Evolutionary conservation across 1,140 invertebrate genomes (phyloP).

Genomic region (Leptestheria dahalacensis): DNA sequence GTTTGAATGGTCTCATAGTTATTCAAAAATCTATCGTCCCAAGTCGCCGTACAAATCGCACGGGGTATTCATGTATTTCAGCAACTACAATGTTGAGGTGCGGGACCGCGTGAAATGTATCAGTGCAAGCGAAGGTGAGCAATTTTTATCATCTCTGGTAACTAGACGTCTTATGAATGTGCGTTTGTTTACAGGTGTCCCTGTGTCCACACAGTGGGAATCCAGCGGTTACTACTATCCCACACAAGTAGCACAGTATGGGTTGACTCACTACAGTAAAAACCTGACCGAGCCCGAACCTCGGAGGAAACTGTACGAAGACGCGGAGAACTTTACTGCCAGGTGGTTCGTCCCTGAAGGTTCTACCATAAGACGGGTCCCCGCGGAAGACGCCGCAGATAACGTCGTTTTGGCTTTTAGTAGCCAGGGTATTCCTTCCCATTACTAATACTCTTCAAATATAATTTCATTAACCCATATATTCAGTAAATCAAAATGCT

Average conservation of each 20-base stretch:
- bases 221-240: conserved; percentile 81
- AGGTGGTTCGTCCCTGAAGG: conserved; percentile 37
- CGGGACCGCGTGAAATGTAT: conserved; percentile 91
- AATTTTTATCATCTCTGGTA: conserved; percentile 1
- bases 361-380: conserved; percentile 34
- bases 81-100: conserved; percentile 92
- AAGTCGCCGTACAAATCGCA: conserved; percentile 71
- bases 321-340: conserved; percentile 45
- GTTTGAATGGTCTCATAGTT: conserved; percentile 90
- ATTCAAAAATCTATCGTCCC: conserved; percentile 77
- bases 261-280: conserved; percentile 91
- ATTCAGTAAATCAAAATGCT: not conserved
- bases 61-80: conserved; percentile 88
- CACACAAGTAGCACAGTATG: conserved; percentile 97
- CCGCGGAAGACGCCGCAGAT: conserved; percentile 39
- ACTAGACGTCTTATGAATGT: too few species aligned
- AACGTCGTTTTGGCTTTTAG: conserved; percentile 49
- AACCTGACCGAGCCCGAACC: conserved; percentile 67
- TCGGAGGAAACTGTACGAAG: conserved; percentile 48
- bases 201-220: conserved; percentile 90
- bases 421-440: conserved; percentile 35
- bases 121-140: conserved; percentile 60
- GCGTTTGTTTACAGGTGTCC: conserved; percentile 46
- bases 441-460: not conserved
- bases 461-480: not conserved